Evolutionary conservation across 2,113 vertebrate genomes (phyloP), one percentile per base, ranked within the genome.

Genomic region (Vidua chalybeata): DNA sequence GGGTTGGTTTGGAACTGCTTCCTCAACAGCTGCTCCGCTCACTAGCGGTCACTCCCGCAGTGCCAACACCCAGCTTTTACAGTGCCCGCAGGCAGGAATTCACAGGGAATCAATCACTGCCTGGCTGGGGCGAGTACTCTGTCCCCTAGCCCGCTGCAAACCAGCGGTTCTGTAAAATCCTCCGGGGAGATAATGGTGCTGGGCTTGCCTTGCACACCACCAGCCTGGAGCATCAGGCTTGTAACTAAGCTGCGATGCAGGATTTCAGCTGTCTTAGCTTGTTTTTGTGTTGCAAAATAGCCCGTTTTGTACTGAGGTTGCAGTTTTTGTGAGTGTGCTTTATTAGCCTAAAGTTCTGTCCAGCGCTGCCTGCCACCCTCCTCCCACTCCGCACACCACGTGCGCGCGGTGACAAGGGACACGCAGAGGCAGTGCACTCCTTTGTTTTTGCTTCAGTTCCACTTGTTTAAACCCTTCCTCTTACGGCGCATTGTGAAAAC

Each of bases 391-490:
- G 43, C 43, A 1, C 51, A 84, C 75, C 90, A 90, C 9, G 46
- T 92, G 94, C 46, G 1, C 0, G 0, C 19, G 12, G 59, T 45
- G 92, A 89, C 85, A 72, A 68, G 93, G 90, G 87, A 61, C 63
- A 22, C 12, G 92, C 55, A 83, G 74, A 94, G 89, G 67, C 89
- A 93, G 61, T 48, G 27, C 0, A 89, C 79, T 7, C 49, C 78
- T 90, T 86, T 90, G 54, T 33, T 90, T 90, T 27, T 39, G 46
- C 82, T 87, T 89, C 76, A 72, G 46, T 84, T 80, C 88, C 27
- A 48, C 91, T 92, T 72, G 37, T 79, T 85, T 37, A 43, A 94
- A 75, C 76, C 93, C 75, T 84, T 93, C 83, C 78, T 94, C 93
- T 91, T 46, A 81, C 37, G 61, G 68, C 3, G 13, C 82, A 55